Evolutionary conservation across 1,140 invertebrate genomes (phyloP).

Genomic region (Mactra quadrangularis): DNA sequence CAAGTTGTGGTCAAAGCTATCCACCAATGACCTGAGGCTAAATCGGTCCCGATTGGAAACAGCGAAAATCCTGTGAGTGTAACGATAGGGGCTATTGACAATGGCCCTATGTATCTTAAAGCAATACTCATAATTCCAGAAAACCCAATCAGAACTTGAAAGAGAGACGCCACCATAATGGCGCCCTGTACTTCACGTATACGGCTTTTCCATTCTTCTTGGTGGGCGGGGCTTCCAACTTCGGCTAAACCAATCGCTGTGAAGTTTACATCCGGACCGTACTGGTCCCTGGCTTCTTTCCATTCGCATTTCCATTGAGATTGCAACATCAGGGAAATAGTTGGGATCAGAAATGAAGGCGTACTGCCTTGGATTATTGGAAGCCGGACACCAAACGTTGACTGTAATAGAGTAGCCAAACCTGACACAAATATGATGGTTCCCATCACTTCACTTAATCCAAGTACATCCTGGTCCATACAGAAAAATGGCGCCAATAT

Average conservation of each 20-base stretch:
- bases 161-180: slow-evolving; percentile 76
- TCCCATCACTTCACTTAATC: slow-evolving; percentile 89
- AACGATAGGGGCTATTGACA: slow-evolving; percentile 92
- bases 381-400: slow-evolving; percentile 91
- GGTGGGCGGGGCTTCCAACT: neutral
- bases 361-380: slow-evolving; percentile 91
- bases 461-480: slow-evolving; percentile 87
- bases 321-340: slow-evolving; percentile 90
- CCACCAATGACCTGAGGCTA: slow-evolving; percentile 92
- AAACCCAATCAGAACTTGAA: slow-evolving; percentile 78
- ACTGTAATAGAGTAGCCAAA: slow-evolving; percentile 91
- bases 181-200: slow-evolving; percentile 72
- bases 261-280: slow-evolving; percentile 8
- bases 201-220: slow-evolving; percentile 11
- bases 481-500: slow-evolving; percentile 92
- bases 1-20: slow-evolving; percentile 92
- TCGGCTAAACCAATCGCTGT: slow-evolving; percentile 4
- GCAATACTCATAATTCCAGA: slow-evolving; percentile 89
- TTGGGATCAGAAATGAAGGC: slow-evolving; percentile 92
- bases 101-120: slow-evolving; percentile 90
- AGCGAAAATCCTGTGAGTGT: slow-evolving; percentile 91
- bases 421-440: slow-evolving; percentile 96
- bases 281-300: neutral
- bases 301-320: slow-evolving; percentile 90
- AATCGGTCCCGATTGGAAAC: slow-evolving; percentile 90